phyloP scores from a whole-genome alignment of 35 echinoderm and acorn worm genomes.

The Anneissia japonica region DNA sequence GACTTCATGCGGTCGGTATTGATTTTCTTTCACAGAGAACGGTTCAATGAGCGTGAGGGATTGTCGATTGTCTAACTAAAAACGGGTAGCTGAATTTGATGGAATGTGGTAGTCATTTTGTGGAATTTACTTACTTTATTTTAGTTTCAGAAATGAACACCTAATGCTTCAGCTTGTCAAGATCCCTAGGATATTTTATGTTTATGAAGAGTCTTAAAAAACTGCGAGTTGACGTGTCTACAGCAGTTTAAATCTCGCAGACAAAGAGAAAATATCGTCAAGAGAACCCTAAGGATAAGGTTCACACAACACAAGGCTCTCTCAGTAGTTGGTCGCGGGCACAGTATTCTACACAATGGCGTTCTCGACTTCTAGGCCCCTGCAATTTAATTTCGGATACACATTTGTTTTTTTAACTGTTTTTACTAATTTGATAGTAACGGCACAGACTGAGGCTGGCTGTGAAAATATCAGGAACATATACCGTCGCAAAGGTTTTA shows the following conservation, averaged over 20 bases:
- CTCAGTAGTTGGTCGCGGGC: not conserved
- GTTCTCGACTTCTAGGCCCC: not conserved
- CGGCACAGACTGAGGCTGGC: not conserved
- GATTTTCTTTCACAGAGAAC: not conserved
- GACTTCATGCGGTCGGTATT: not conserved
- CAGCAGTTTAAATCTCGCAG: not conserved
- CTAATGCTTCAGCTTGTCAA: not conserved
- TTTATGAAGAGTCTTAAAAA: not conserved
- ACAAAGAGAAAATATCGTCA: not conserved
- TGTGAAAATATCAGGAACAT: not conserved
- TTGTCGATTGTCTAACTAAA: not conserved
- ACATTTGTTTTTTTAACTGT: not conserved
- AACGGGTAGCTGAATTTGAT: not conserved
- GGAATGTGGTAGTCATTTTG: not conserved
- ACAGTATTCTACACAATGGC: not conserved
- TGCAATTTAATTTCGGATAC: not conserved
- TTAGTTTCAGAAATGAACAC: not conserved
- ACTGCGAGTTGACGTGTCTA: not conserved
- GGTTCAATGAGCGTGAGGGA: not conserved
- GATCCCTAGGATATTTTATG: not conserved
- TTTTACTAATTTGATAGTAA: not conserved
- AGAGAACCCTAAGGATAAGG: not conserved
- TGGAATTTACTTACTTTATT: not conserved
- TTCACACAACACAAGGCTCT: not conserved
- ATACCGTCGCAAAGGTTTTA: not conserved